Percentiles rank a stretch among this genome's conserved stretches.
These are phyloP conservation scores for Enteromius anoplus DNA, from an alignment of 2,797 vertebrate species.

Conservation along the genomic window DNA sequence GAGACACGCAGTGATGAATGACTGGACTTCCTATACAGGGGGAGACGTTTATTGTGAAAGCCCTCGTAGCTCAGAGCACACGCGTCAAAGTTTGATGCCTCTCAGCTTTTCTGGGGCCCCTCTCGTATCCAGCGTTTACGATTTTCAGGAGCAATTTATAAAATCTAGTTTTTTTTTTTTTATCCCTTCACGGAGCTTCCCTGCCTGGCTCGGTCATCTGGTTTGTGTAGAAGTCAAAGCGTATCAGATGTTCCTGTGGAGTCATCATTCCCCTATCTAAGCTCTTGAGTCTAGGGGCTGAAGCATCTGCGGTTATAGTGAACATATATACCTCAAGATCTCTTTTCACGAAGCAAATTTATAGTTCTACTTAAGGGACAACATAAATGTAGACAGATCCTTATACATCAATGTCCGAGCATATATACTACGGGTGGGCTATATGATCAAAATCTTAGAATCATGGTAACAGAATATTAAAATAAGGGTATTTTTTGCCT, in stretches of 20 bases:
- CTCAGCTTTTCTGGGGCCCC: slow-evolving; percentile 32
- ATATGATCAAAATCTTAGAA: background rate
- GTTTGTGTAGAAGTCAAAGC: slow-evolving; percentile 41
- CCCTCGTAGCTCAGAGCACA: slow-evolving; percentile 20
- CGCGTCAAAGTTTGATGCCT: slow-evolving; percentile 44
- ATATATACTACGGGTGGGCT: background rate
- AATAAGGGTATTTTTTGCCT: background rate
- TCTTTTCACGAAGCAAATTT: slow-evolving; percentile 13
- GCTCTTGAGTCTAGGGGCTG: slow-evolving; percentile 24
- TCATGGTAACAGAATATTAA: background rate
- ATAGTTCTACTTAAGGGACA: slow-evolving; percentile 11
- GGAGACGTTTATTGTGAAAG: slow-evolving; percentile 35
- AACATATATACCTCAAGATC: background rate
- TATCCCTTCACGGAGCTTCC: slow-evolving; percentile 16
- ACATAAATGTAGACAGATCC: slow-evolving; percentile 23
- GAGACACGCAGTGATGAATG: slow-evolving; percentile 33
- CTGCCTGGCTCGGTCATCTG: slow-evolving; percentile 43
- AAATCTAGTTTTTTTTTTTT: slow-evolving; percentile 40
- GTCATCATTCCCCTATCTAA: background rate
- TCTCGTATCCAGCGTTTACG: background rate
- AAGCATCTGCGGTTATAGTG: slow-evolving; percentile 6
- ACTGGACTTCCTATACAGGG: slow-evolving; percentile 37
- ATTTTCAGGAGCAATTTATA: slow-evolving; percentile 32
- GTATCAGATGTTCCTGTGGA: slow-evolving; percentile 35
- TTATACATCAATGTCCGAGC: background rate